Evolutionary conservation across 2,113 vertebrate species (phyloP), one percentile per base, ranked within the genome.

Genomic region (Leucoraja erinaceus): DNA sequence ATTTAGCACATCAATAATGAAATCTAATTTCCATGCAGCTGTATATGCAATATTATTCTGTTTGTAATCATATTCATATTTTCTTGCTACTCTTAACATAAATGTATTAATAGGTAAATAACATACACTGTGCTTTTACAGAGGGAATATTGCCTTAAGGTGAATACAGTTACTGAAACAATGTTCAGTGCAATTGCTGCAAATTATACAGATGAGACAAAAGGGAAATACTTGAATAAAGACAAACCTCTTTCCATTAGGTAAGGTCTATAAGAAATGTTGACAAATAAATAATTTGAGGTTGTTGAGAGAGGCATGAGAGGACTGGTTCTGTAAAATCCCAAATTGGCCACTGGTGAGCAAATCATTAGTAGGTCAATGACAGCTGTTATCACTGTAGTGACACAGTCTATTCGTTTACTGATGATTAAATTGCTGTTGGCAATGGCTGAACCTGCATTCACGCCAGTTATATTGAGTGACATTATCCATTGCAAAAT

Each of bases 141-240:
- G 92, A 7, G 14, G 61, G 33, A 63, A 79, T 28, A 78, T 78
- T 12, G 22, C 54, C 4, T 33, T 33, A 33, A 38, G 18, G 61
- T 78, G 16, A 63, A 56, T 8, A 79, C 74, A 0, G 68, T 93
- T 79, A 78, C 92, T 84, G 61, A 86, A 90, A 86, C 61, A 93
- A 93, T 86, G 79, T 90, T 86, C 6, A 88, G 16, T 54, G 20
- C 66, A 63, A 93, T 93, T 93, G 79, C 93, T 66, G 70, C 78
- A 70, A 93, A 88, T 54, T 93, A 86, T 84, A 61, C 59, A 72
- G 59, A 56, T 88, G 47, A 47, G n/a, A 75, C 18, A 93, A 72
- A 84, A 28, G 66, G 16, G 4, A 70, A 70, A 74, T 10, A 47
- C 38, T 10, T 70, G 63, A 72, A 91, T 47, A 54, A 72, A 68